phyloP scores from a whole-genome alignment of 2,797 vertebrate genomes.

The Mus minutoides region DNA sequence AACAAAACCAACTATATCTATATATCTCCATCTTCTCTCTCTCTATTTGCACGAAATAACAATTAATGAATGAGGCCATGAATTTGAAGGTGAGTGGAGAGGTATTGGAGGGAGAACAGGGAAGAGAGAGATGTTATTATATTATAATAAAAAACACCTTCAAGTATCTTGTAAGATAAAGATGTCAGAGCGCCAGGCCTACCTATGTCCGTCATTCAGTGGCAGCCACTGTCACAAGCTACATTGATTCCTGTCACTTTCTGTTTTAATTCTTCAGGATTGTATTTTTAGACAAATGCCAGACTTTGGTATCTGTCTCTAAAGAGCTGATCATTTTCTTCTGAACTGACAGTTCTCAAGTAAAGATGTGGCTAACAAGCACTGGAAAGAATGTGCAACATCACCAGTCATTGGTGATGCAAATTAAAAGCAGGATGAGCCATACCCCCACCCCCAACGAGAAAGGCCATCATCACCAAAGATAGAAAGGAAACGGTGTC shows the following conservation, averaged over 20 bases:
- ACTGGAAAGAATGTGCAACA: background rate
- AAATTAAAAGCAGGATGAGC: background rate
- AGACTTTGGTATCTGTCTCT: background rate
- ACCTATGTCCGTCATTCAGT: background rate
- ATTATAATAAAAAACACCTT: background rate
- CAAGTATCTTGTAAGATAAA: background rate
- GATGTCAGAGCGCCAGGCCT: background rate
- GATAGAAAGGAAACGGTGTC: background rate
- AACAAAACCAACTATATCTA: background rate
- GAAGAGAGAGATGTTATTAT: background rate
- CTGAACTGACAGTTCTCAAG: background rate
- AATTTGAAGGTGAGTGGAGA: background rate
- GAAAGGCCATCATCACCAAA: background rate
- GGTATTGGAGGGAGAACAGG: background rate
- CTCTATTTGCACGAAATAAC: background rate
- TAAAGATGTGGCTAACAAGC: background rate
- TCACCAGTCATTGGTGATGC: background rate
- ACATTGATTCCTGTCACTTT: background rate
- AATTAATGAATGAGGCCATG: background rate
- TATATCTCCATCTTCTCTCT: background rate
- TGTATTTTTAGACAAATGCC: slow-evolving; percentile 22
- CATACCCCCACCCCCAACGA: background rate
- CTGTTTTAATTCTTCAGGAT: background rate
- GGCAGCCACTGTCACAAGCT: background rate
- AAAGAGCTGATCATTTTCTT: background rate